Evolutionary conservation across 2,888 invertebrate genomes (phyloP).

Genomic region (Trissonchulus latispiculum): DNA sequence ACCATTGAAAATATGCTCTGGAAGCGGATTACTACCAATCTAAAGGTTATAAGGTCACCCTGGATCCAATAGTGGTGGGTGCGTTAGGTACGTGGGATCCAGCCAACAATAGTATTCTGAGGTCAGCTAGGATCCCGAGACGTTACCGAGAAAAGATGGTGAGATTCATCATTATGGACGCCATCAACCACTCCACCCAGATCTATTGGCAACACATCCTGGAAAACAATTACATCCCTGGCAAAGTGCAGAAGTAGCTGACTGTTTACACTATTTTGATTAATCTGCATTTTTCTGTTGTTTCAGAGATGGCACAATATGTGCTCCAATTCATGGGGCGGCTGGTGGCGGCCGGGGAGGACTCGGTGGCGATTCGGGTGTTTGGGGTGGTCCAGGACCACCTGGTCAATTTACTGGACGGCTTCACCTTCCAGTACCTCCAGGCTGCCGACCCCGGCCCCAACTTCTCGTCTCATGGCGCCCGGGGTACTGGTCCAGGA

Average conservation of each 20-base stretch:
- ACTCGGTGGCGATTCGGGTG: background rate
- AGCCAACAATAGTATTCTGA: conserved; percentile 32
- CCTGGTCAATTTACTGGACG: background rate
- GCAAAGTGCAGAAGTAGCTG: background rate
- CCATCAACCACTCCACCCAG: background rate
- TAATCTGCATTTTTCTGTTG: background rate
- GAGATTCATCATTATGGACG: background rate
- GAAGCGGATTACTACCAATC: background rate
- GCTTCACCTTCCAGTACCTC: background rate
- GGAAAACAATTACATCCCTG: background rate
- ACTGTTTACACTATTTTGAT: no score
- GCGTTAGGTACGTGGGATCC: conserved; percentile 40
- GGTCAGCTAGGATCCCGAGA: conserved; percentile 20
- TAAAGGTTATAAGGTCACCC: background rate
- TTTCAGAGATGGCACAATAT: background rate
- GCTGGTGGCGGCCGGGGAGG: background rate
- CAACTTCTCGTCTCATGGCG: no score
- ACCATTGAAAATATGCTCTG: no score
- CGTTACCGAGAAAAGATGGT: background rate
- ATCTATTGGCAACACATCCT: background rate
- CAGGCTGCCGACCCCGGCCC: background rate
- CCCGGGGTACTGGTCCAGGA: no score
- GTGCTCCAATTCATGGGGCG: background rate
- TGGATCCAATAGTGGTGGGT: conserved; percentile 33
- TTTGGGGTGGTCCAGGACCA: background rate